phyloP scores from a whole-genome alignment of 2,113 vertebrate species.

The Lasiurus borealis region DNA sequence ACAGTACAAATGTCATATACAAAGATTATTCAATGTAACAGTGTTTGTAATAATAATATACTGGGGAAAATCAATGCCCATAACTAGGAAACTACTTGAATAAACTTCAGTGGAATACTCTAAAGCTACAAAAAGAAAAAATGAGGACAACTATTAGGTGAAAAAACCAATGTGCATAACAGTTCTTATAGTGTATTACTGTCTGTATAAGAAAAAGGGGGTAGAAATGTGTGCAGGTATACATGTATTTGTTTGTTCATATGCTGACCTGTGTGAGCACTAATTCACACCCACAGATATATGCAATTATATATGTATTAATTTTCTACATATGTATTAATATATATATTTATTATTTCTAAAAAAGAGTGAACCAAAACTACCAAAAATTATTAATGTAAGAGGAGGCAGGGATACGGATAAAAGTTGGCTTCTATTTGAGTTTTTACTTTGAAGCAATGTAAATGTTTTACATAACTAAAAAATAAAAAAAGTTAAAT shows the following conservation, averaged over 20 bases:
- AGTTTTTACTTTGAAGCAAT: conserved; percentile 34
- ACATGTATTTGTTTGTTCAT: neutral
- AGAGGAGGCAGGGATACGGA: neutral
- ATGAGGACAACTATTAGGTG: neutral
- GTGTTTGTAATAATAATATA: conserved; percentile 4
- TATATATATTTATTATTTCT: neutral
- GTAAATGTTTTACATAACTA: neutral
- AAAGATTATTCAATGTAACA: neutral
- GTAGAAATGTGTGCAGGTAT: neutral
- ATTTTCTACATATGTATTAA: neutral
- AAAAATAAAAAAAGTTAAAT: neutral
- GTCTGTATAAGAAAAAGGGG: neutral
- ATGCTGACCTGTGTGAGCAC: neutral
- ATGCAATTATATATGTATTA: neutral
- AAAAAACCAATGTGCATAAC: neutral
- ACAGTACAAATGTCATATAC: neutral
- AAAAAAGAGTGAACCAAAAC: neutral
- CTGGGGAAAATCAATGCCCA: neutral
- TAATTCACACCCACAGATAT: neutral
- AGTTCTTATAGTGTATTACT: neutral
- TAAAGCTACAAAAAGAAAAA: conserved; percentile 16
- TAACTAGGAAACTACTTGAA: neutral
- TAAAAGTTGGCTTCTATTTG: neutral
- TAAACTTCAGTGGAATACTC: neutral
- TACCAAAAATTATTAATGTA: neutral